Evolutionary conservation across 2,113 vertebrate species (phyloP).

Genomic region (Aleadryas rufinucha): DNA sequence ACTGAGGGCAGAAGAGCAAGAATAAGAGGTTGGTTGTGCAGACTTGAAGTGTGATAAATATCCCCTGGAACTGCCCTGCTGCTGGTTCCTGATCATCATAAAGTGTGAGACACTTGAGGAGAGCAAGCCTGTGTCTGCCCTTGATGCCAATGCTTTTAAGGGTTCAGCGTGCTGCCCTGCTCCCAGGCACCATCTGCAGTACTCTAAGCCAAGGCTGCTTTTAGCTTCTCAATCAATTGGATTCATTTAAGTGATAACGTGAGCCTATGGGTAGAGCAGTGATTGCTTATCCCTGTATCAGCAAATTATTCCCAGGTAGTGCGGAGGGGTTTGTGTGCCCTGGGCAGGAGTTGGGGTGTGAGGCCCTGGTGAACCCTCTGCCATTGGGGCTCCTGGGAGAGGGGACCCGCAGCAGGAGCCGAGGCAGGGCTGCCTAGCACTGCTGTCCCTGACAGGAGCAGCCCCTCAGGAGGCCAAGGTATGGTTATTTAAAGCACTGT

Average conservation of each 20-base stretch:
- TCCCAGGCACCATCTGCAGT: neutral
- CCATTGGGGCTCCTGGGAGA: neutral
- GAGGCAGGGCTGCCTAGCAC: neutral
- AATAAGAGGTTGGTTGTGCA: constrained; percentile 39
- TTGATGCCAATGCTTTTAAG: constrained; percentile 24
- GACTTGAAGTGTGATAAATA: neutral
- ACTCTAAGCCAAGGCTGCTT: neutral
- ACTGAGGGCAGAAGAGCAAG: constrained; percentile 10
- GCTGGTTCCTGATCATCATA: neutral
- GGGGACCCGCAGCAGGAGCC: neutral
- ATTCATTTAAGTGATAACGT: neutral
- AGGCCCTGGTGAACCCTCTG: neutral
- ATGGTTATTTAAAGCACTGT: neutral
- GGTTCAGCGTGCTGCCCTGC: neutral
- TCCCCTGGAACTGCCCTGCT: neutral
- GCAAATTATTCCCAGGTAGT: neutral
- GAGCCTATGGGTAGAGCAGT: neutral
- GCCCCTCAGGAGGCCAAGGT: accelerated
- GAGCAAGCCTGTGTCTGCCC: neutral
- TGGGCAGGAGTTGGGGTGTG: neutral
- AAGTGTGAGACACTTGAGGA: neutral
- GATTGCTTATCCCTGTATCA: neutral
- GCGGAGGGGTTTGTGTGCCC: neutral
- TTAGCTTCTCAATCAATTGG: constrained; percentile 8
- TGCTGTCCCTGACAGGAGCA: neutral